A percentile compares a stretch with the other conserved stretches of the same genome.
Evolutionary conservation across 2,888 invertebrate genomes (phyloP).

Genomic region (Mesorhabditis spiculigera): DNA sequence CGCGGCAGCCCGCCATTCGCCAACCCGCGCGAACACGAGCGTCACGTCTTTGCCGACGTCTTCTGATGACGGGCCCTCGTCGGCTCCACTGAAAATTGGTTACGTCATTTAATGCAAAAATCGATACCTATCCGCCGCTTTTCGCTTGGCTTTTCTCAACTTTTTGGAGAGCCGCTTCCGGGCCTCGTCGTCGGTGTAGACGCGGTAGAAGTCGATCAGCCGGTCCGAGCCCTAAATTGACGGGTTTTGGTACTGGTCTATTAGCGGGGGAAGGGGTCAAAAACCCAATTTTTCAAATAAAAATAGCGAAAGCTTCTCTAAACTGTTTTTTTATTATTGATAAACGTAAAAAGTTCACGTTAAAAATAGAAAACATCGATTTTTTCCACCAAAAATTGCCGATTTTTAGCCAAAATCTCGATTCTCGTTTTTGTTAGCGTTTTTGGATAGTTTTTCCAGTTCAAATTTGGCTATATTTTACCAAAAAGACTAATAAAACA

Average conservation of each 20-base stretch:
- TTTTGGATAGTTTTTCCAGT: background rate
- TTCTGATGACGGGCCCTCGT: conserved; percentile 7
- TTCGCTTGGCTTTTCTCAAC: conserved; percentile 61
- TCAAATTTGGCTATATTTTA: background rate
- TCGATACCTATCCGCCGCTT: conserved; percentile 16
- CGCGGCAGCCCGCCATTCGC: conserved; percentile 60
- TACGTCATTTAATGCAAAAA: too few relatives aligned
- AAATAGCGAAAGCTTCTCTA: too few relatives aligned
- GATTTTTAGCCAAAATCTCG: too few relatives aligned
- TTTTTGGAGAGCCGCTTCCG: conserved; percentile 77
- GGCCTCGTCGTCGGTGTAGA: conserved; percentile 75
- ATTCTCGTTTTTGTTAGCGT: too few relatives aligned
- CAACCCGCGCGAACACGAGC: conserved; percentile 63
- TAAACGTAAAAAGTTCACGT: too few relatives aligned
- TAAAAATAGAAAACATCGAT: too few relatives aligned
- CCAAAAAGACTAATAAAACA: background rate
- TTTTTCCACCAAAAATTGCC: too few relatives aligned
- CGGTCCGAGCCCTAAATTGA: conserved; percentile 71
- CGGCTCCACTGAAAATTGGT: too few relatives aligned
- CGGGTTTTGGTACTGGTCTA: background rate
- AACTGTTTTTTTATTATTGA: too few relatives aligned
- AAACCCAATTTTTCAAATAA: too few relatives aligned
- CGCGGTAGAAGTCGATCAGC: conserved; percentile 77
- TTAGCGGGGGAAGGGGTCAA: too few relatives aligned
- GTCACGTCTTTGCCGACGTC: conserved; percentile 50